Evolutionary conservation across 2,888 invertebrate genomes (phyloP), one percentile per base, ranked within the genome.

Genomic region (Enoplolaimus lenunculus): DNA sequence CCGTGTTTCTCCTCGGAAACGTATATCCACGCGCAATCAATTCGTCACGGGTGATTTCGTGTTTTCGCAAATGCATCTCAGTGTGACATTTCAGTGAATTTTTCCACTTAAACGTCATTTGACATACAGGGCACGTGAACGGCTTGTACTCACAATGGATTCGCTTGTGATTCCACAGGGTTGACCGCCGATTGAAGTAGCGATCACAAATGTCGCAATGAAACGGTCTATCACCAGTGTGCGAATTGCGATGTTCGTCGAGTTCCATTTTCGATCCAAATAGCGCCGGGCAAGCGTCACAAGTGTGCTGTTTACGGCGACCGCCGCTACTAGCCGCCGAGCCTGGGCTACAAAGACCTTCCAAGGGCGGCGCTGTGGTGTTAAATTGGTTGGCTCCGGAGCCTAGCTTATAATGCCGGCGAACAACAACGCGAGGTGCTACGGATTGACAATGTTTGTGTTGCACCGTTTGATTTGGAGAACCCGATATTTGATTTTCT

Each of bases 71-170:
- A 30, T 69, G 69, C 2, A 29, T 29, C 2, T 13, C 65, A 26
- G n/a, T 2, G 28, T 66, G 76, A 73, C 75, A 76, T 74, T 79
- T 78, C 21, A 77, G 74, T 13, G 74, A 74, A 70, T 79, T 79
- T 71, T 79, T 79, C 79, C 79, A 79, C 71, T 80, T 80, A 75
- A 79, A 80, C 30, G 76, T 76, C 79, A 78, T 78, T 60, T 77
- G 74, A 69, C 79, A 79, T 26, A 80, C 77, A 59, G 77, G 77
- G 71, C 79, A 79, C 35, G 75, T 75, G 73, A 79, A 79, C 13
- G 79, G 79, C 68, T 78, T 75, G 21, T 77, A 76, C 70, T 78
- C 78, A 1, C 75, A 75, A 69, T 79, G 79, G 69, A 80, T 79
- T 28, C 79, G 72, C 68, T 79, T 79, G 74, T 79, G 79, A 65